Base-by-base conservation (phyloP, 2,888 invertebrate genomes). In the Protophormia terraenovae region DNA sequence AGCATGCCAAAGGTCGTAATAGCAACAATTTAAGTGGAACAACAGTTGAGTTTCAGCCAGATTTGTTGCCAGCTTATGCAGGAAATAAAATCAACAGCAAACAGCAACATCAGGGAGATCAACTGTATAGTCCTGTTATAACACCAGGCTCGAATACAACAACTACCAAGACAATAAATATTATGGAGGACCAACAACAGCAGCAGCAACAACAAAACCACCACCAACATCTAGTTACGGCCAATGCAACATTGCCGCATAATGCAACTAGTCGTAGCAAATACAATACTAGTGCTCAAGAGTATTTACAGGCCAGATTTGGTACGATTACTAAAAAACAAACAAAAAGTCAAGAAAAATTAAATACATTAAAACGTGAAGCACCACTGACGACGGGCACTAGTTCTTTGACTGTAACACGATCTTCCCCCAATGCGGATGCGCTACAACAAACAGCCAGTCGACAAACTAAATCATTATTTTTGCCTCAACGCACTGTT, bases 31-130 rank as follows among this genome's bases (percentile, higher is more conserved):
- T 62, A 58, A 79, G 77, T 77, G 82, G 75, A 45, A 73, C 14
- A 19, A 29, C 87, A 73, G 80, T 84, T 81, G 89, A 90, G 62
- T 90, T 89, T 84, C 89, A 90, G 58, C 90, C 90, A 41, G 90
- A 90, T 86, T 86, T 90, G 72, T 85, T 90, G 50, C 89, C 90
- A 29, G 81, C 88, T 47, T 88, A 88, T 75, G 87, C 87, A 32
- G 87, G 86, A 72, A 88, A 86, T 72, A 87, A 80, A 77, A 77
- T 35, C 53, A 86, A 73, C 80, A 86, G 32, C 45, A 80, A 73
- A 60, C 81, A 64, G 41, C 60, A 67, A 27, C 85, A 84, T 72
- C 86, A 83, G 19, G 81, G 77, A 73, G 86, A 86, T 73, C 83
- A 87, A 79, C 76, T 87, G 69, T 80, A 86, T 84, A 87, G 86